Evolutionary conservation across 2,797 vertebrate genomes (phyloP), one percentile per base, ranked within the genome.

Genomic region (Intellagama lesueurii): DNA sequence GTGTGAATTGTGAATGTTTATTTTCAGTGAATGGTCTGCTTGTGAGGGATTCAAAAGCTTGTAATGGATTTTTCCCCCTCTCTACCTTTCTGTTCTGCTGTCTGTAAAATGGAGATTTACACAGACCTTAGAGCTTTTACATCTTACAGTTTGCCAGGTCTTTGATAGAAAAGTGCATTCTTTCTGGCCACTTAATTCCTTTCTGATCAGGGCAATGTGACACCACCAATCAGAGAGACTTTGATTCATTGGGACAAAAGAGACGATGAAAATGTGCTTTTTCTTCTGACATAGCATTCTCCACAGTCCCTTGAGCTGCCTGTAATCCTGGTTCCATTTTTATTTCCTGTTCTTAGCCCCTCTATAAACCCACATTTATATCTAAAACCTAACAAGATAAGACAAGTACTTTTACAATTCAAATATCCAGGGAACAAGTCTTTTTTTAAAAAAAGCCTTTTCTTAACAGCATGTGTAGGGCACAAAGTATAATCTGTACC

Each of bases 91-190:
- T 87, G 85, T 93, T 92, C 91, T 93, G 86, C 89, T 94, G 86
- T 92, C 83, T 96, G 90, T 95, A 92, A 95, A 95, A 96, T 91
- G 95, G 94, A 96, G 95, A 97, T 96, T 96, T 96, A 90, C 88
- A 56, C 83, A 95, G 96, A 97, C 95, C 95, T 93, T 89, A 94
- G 90, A 90, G 95, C 95, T 95, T 93, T 94, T 94, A 94, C 93
- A 90, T 94, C 93, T 95, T 94, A 94, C 88, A 96, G 90, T 95
- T 95, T 96, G 85, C 95, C 92, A 90, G 91, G 73, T 92, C 94
- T 95, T 95, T 95, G 94, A 96, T 94, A 95, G 94, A 93, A 94
- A 93, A 92, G 87, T 89, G 87, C 93, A 93, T 94, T 96, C 90
- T 96, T 85, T 40, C 89, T 92, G 93, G 92, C 91, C 75, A 90